These are phyloP conservation scores for Raphicerus campestris DNA, from an alignment of 2,113 vertebrate species.

Conservation along the genomic window DNA sequence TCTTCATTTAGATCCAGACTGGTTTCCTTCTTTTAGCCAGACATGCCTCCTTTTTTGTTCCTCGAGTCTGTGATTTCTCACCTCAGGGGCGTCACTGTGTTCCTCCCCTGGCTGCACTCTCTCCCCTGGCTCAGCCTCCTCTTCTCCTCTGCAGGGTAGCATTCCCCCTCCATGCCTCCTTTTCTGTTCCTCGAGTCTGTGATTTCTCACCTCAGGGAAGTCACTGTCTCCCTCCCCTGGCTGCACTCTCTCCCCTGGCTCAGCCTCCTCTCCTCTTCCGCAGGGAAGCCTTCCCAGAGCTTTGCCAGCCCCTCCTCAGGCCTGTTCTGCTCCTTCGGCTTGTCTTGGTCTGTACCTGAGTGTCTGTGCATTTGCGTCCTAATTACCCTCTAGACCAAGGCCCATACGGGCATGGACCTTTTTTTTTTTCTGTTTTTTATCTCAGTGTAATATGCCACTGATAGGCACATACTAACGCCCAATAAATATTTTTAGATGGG, in stretches of 20 bases:
- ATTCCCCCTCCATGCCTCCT: neutral
- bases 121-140: no score
- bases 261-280: neutral
- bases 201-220: neutral
- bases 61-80: neutral
- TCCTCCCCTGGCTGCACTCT: neutral
- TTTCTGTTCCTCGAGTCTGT: neutral
- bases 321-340: neutral
- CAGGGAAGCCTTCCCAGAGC: neutral
- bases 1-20: neutral
- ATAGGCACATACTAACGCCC: neutral
- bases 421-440: neutral
- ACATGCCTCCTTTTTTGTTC: neutral
- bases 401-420: neutral
- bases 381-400: neutral
- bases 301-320: neutral
- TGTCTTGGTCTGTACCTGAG: neutral
- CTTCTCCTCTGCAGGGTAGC: neutral
- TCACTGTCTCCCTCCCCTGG: rapidly evolving
- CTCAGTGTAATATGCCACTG: neutral
- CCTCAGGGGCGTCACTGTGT: neutral
- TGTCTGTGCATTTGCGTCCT: neutral
- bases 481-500: neutral
- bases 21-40: neutral
- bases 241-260: neutral